Base-by-base conservation (phyloP, 30 jellyfish, hydroid and myxozoan genomes). In the Turritopsis rubra region DNA sequence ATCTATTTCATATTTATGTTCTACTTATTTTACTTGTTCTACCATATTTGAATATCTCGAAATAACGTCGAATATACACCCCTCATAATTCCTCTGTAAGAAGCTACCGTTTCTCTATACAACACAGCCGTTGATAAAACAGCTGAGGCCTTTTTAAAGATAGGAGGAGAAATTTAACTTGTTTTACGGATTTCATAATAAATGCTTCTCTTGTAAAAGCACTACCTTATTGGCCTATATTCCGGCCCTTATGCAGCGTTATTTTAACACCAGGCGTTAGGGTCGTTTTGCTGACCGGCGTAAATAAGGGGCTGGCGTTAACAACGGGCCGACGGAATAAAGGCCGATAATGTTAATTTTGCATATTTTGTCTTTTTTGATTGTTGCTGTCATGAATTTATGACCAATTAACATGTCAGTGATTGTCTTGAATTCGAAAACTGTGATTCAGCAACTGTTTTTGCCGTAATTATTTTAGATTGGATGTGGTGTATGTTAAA, bases 401-500 rank as follows among this genome's bases (percentile, higher is more conserved):
- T 26, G 54, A 25, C 28, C 30, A 21, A 30, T n/a, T 21, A 79
- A 54, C 16, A 28, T 23, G 78, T 27, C 52, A 29, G 54, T 30
- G 52, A n/a, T 28, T 29, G 54, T 23, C n/a, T 8, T 29, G 79
- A 27, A 16, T 29, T 28, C 27, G 7, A 78, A 78, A 52, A 28
- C 8, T 52, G 29, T 28, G 26, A 80, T 53, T 41, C 60, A 41
- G 60, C 60, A 41, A 41, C 60, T 13, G 21, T 29, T 29, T 24
- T 66, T 84, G 21, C 30, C 20, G 13, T 82, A 28, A 28, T 20
- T 41, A 18, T 52, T 60, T 65, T 66, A 80, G 87, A 22, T 81
- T 80, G 31, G 87, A 80, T 25, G 41, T 80, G 25, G 83, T 80
- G 52, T 80, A 80, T 80, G 81, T 80, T 0, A 80, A 81, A 29